A percentile compares a stretch with the other conserved stretches of the same genome.
Conservation (phyloP, 2,888 invertebrate species). For the Chymomyza caudatula region DNA sequence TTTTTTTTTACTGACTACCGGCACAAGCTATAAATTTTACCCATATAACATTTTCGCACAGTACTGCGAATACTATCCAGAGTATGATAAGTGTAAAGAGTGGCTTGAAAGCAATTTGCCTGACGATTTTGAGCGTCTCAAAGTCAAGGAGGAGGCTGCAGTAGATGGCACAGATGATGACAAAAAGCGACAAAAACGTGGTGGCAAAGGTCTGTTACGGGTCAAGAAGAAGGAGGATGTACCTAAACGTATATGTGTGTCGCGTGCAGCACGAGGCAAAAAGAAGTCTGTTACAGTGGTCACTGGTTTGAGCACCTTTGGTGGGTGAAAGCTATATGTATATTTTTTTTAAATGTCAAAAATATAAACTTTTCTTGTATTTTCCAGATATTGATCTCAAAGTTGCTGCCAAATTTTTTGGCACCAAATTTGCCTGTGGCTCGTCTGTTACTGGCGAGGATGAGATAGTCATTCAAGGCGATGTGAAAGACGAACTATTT, state of each 20-base stretch:
- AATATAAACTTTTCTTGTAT: slow-evolving; percentile 13
- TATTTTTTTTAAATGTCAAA: background rate
- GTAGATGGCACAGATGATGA: slow-evolving; percentile 91
- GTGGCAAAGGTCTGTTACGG: slow-evolving; percentile 97
- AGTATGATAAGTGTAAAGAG: slow-evolving; percentile 97
- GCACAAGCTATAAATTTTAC: background rate
- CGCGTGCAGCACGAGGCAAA: slow-evolving; percentile 95
- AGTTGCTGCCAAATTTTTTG: slow-evolving; percentile 98
- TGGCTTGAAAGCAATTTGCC: slow-evolving; percentile 98
- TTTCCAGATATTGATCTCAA: slow-evolving; percentile 95
- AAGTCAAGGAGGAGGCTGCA: slow-evolving; percentile 81
- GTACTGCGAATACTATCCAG: slow-evolving; percentile 99
- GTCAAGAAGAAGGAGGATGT: slow-evolving; percentile 96
- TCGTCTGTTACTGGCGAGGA: slow-evolving; percentile 99
- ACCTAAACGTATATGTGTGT: slow-evolving; percentile 90
- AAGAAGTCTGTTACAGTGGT: slow-evolving; percentile 99
- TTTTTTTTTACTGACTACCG: background rate
- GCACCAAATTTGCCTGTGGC: slow-evolving; percentile 98
- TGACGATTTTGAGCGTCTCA: slow-evolving; percentile 93
- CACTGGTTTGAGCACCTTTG: slow-evolving; percentile 95
- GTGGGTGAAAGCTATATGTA: slow-evolving; percentile 81
- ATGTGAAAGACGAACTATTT: slow-evolving; percentile 98
- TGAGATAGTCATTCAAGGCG: slow-evolving; percentile 99
- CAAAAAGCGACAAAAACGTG: slow-evolving; percentile 96
- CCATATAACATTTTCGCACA: slow-evolving; percentile 74